phyloP scores from a whole-genome alignment of 2,888 invertebrate genomes.

The Syrista parreyssii region DNA sequence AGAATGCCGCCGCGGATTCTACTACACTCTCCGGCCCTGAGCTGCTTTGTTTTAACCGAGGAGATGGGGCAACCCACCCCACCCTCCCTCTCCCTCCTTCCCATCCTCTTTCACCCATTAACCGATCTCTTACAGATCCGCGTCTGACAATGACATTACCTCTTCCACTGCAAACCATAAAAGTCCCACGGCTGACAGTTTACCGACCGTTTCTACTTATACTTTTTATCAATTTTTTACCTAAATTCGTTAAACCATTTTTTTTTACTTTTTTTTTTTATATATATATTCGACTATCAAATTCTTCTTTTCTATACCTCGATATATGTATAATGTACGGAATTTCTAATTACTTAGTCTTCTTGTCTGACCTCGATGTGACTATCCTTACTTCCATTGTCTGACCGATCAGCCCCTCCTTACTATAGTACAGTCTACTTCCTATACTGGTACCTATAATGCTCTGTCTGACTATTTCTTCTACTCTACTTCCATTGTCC shows the following conservation, averaged over 20 bases:
- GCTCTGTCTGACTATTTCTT: neutral
- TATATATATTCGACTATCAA: neutral
- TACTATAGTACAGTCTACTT: neutral
- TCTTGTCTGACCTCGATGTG: neutral
- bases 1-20: neutral
- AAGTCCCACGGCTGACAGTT: neutral
- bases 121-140: neutral
- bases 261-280: neutral
- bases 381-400: conserved; percentile 16
- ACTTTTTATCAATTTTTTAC: neutral
- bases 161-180: neutral
- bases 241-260: neutral
- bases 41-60: neutral
- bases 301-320: too few relatives aligned
- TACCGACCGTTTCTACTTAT: neutral
- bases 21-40: neutral
- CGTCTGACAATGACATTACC: neutral
- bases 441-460: neutral
- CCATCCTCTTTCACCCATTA: conserved; percentile 14
- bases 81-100: conserved; percentile 16
- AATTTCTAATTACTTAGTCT: neutral
- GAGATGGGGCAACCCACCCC: too few relatives aligned
- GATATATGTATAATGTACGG: neutral
- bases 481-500: neutral
- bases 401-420: conserved; percentile 33